These are phyloP conservation scores for Porites divaricata DNA, from an alignment of 92 coral and sea anemone genomes.

Conservation along the genomic window DNA sequence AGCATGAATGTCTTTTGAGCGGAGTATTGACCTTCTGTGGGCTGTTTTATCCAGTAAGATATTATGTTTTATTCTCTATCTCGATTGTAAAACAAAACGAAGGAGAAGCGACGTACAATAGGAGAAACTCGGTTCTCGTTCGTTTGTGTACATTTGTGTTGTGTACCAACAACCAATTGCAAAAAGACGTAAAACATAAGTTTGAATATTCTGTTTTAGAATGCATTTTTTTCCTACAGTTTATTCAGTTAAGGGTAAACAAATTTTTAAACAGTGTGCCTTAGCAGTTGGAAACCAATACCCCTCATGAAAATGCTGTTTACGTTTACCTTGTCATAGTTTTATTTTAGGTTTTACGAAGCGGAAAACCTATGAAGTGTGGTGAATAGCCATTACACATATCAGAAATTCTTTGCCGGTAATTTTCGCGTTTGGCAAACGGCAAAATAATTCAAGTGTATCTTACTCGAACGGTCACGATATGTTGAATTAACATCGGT, in stretches of 20 bases:
- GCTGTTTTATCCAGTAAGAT: neutral
- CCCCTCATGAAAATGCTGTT: neutral
- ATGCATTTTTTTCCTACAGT: neutral
- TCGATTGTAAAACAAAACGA: neutral
- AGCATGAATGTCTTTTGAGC: neutral
- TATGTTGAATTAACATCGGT: neutral
- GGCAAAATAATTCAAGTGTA: neutral
- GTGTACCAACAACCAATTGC: neutral
- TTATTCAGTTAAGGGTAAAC: neutral
- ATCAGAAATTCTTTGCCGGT: neutral
- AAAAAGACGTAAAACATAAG: neutral
- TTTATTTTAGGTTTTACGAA: neutral
- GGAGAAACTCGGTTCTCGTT: neutral
- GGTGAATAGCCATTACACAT: neutral
- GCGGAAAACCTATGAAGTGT: too few species aligned
- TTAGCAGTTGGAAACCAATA: slow-evolving; percentile 23
- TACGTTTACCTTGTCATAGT: neutral
- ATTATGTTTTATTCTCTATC: neutral
- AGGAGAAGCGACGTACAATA: too few species aligned
- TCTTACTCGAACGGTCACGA: neutral
- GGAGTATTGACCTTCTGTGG: neutral
- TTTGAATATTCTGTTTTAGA: neutral
- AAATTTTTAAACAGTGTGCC: neutral
- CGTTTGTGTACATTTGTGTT: slow-evolving; percentile 8
- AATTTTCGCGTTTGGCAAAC: neutral